phyloP scores from a whole-genome alignment of 2,888 invertebrate genomes.

The Drosophila sordidapex region DNA sequence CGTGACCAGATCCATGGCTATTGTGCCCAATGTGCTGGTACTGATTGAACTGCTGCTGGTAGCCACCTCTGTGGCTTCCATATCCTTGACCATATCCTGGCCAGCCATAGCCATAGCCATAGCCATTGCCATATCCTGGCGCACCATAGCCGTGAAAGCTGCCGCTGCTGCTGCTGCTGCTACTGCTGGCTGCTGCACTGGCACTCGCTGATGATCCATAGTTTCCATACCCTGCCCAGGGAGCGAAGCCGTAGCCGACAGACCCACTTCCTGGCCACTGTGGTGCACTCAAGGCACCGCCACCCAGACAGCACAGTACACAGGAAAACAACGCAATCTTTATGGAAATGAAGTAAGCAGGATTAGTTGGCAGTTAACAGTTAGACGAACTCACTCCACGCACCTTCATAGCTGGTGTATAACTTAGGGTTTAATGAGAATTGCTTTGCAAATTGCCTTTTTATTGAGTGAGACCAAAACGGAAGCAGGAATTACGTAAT shows the following conservation, averaged over 20 bases:
- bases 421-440: slow-evolving; percentile 20
- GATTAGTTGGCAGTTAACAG: background rate
- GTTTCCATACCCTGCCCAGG: slow-evolving; percentile 62
- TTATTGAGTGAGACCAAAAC: slow-evolving; percentile 49
- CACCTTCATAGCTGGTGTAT: slow-evolving; percentile 61
- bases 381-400: background rate
- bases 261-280: slow-evolving; percentile 53
- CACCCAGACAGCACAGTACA: slow-evolving; percentile 34
- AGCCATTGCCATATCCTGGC: slow-evolving; percentile 34
- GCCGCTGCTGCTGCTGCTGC: slow-evolving; percentile 50
- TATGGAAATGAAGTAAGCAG: background rate
- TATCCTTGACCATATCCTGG: slow-evolving; percentile 38
- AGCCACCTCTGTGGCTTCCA: slow-evolving; percentile 53
- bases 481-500: slow-evolving; percentile 61
- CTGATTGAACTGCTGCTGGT: slow-evolving; percentile 48
- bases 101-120: slow-evolving; percentile 46
- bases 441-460: slow-evolving; percentile 31
- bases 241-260: slow-evolving; percentile 64
- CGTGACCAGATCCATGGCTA: slow-evolving; percentile 44
- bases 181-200: slow-evolving; percentile 48
- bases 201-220: slow-evolving; percentile 54
- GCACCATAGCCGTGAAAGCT: slow-evolving; percentile 42
- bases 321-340: slow-evolving; percentile 32
- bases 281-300: slow-evolving; percentile 38
- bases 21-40: slow-evolving; percentile 46